These are phyloP conservation scores for Agriopis marginaria DNA, from an alignment of 2,888 invertebrate genomes.

Conservation along the genomic window DNA sequence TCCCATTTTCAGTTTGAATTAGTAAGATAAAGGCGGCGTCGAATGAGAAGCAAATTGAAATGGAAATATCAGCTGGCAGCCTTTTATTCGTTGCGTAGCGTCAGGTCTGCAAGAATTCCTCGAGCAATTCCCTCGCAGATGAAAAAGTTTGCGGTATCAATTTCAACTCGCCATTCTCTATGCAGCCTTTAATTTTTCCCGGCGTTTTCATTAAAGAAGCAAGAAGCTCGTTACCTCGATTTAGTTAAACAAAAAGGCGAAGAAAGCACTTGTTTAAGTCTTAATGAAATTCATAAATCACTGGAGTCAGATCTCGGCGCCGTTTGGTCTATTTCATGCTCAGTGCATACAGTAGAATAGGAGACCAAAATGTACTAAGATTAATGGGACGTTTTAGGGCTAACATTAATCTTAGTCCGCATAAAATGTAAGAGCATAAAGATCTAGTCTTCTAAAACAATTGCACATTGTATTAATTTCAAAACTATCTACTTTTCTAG, in stretches of 20 bases:
- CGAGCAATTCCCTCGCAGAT: conserved; percentile 60
- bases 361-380: conserved; percentile 55
- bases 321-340: conserved; percentile 68
- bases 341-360: conserved; percentile 51
- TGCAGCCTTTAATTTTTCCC: conserved; percentile 60
- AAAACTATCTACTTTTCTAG: background rate
- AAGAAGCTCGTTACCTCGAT: conserved; percentile 76
- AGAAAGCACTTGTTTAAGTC: conserved; percentile 66
- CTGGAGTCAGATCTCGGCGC: conserved; percentile 66
- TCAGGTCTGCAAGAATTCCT: conserved; percentile 53
- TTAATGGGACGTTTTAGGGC: conserved; percentile 50
- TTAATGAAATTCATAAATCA: conserved; percentile 81
- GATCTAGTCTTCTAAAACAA: background rate
- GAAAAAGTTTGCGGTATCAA: conserved; percentile 76
- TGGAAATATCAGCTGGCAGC: conserved; percentile 57
- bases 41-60: conserved; percentile 60
- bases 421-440: background rate
- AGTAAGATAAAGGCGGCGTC: conserved; percentile 56
- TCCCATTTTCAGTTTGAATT: conserved; percentile 54
- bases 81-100: conserved; percentile 55
- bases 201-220: conserved; percentile 69
- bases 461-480: background rate
- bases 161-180: conserved; percentile 64
- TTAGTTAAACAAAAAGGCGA: conserved; percentile 63
- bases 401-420: conserved; percentile 27